Base-by-base conservation (phyloP, 2,888 invertebrate genomes). In the Pristionchus maxplancki region DNA sequence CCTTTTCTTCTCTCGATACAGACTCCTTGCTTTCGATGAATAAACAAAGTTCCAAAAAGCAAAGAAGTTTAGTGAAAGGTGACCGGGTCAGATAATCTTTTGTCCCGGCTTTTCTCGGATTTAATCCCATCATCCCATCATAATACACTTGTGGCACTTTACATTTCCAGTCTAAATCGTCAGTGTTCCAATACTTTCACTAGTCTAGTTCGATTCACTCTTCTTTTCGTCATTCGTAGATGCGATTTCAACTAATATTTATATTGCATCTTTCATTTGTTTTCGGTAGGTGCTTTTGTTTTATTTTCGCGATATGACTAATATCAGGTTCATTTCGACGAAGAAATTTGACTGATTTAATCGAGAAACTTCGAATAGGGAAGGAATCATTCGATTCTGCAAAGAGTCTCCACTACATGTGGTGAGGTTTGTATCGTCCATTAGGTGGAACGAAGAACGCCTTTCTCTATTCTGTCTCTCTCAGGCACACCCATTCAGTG, bases 351-450 rank as follows among this genome's bases (percentile, higher is more conserved):
- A 78, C 78, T 11, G 78, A 78, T 9, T 24, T 78, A 28, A 71
- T 87, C 31, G 67, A 67, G 31, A 87, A 87, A 17, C n/a, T 87
- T 24, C 44, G 86, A 24, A 87, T 87, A 37, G 86, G 86, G n/a
- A 87, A 87, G 24, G 50, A 87, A 50, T 87, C 86, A 13, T 87
- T 87, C 37, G 48, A 87, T 5, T 28, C 86, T 13, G 71, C 50
- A 0, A 67, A 44, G 24, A 64, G 67, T 50, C 48, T 87, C 20
- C 86, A 87, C 20, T 50, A 87, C 50, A 87, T 87, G 86, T 87
- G 86, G 86, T 87, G 13, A 83, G 28, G n/a, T 28, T 50, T 81
- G 58, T 34, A 15, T 83, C 13, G 28, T n/a, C 31, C 34, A 53
- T 17, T 34, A 40, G n/a, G n/a, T n/a, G n/a, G n/a, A n/a, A n/a